Conservation (phyloP, 2,113 vertebrate genomes). For the Hepsetus odoe region DNA sequence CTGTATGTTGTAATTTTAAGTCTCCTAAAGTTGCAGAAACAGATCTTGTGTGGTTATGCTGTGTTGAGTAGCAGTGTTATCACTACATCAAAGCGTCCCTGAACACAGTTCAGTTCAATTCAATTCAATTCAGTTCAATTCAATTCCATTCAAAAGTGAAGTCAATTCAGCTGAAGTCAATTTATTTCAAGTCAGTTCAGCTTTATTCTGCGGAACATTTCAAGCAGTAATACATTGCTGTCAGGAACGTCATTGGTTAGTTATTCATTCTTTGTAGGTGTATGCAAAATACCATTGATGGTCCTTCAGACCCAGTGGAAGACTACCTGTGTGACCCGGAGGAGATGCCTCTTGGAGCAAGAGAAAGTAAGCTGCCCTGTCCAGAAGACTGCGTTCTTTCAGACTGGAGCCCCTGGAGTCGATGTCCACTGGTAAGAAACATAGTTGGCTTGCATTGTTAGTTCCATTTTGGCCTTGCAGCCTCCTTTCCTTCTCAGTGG, state of each 20-base stretch:
- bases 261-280: slow-evolving; percentile 75
- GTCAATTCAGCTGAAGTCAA: too few species aligned
- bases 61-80: too few species aligned
- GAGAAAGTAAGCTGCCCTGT: slow-evolving; percentile 89
- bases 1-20: too few species aligned
- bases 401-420: slow-evolving; percentile 91
- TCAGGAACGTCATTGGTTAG: background rate
- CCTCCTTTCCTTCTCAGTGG: background rate
- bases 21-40: too few species aligned
- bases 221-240: background rate
- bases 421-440: slow-evolving; percentile 81
- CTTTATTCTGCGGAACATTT: too few species aligned
- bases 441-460: too few species aligned
- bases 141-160: too few species aligned
- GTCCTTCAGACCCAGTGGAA: slow-evolving; percentile 91
- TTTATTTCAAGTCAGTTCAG: too few species aligned
- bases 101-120: too few species aligned
- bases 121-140: too few species aligned
- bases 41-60: too few species aligned
- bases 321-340: slow-evolving; percentile 97
- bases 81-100: too few species aligned
- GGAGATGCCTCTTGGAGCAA: slow-evolving; percentile 93
- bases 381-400: slow-evolving; percentile 94
- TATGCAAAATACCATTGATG: slow-evolving; percentile 94
- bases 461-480: background rate